Evolutionary conservation across 2,113 vertebrate genomes (phyloP), one percentile per base, ranked within the genome.

Genomic region (Cyprinodon brontotheroides): DNA sequence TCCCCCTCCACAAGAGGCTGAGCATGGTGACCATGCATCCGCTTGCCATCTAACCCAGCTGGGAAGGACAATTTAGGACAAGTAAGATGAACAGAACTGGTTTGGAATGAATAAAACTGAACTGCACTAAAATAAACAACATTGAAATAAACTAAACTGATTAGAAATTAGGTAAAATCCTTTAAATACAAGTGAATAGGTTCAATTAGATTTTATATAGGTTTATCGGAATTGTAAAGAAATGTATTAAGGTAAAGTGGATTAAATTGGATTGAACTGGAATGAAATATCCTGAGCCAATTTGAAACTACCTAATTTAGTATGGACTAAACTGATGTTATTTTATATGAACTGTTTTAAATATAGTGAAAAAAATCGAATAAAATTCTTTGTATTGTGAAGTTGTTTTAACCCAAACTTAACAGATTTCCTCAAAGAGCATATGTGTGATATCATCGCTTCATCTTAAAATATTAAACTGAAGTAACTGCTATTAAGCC

Each of bases 1-100:
- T 0, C 97, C 98, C 41, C 95, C 95, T 1, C 97, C 96, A 0
- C 98, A 99, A 78, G 89, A 95, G 79, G 75, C 94, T 0, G 97
- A 95, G 74, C 98, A 99, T 3, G 91, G 60, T 1, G 95, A 96
- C 98, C 98, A 99, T 0, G 95, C 93, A 0, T 96, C 97, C 14
- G 94, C 93, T 89, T 92, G 95, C 97, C 97, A 99, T 22, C 97
- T 97, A 77, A 78, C 43, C 17, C 15, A 70, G 61, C 50, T 66
- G 48, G 12, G 68, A 22, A 43, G 60, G 57, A 60, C 29, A 29
- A 29, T 29, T 29, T 29, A 29, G 29, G 1, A 29, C 29, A 29
- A 29, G 29, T 29, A 29, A 17, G 9, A 0, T 8, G 50, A 53
- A 53, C 50, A 3, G 20, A 53, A 53, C 15, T 20, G 50, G 20